Conservation (phyloP, 1,140 invertebrate species). For the Drosophila arawakana region DNA sequence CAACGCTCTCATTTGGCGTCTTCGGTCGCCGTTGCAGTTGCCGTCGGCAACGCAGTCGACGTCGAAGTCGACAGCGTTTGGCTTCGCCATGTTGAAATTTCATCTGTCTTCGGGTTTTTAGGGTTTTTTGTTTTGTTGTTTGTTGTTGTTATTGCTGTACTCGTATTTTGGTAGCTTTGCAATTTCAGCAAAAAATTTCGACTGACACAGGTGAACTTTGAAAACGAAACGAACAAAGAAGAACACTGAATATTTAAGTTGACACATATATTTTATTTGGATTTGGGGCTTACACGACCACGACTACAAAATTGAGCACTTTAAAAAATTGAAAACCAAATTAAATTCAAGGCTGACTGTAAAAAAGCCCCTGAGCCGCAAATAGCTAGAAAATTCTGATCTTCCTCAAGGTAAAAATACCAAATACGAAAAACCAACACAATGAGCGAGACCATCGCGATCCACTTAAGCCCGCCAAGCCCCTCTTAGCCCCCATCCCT, state of each 20-base stretch:
- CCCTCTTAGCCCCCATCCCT: background rate
- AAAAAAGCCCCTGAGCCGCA: background rate
- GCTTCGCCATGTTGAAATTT: conserved; percentile 65
- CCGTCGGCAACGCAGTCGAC: conserved; percentile 3
- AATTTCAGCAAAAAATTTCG: conserved; percentile 73
- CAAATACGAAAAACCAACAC: background rate
- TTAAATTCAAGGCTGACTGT: conserved; percentile 18
- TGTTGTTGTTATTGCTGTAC: conserved; percentile 28
- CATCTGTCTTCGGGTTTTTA: conserved; percentile 35
- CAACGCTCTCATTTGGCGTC: conserved; percentile 7
- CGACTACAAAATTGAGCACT: background rate
- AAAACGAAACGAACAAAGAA: conserved; percentile 53
- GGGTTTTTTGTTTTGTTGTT: conserved; percentile 42
- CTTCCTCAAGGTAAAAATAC: conserved; percentile 13
- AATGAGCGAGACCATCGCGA: conserved; percentile 1
- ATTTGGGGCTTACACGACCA: conserved; percentile 49
- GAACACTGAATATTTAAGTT: conserved; percentile 54
- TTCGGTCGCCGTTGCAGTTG: background rate
- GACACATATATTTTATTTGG: conserved; percentile 55
- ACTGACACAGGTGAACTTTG: conserved; percentile 64
- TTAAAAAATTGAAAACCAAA: conserved; percentile 3
- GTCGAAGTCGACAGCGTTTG: background rate
- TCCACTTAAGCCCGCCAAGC: background rate
- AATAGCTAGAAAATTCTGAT: conserved; percentile 46
- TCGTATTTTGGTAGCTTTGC: conserved; percentile 51